Evolutionary conservation across 1,140 invertebrate genomes (phyloP).

Genomic region (Pseudomyrmex pallidus): DNA sequence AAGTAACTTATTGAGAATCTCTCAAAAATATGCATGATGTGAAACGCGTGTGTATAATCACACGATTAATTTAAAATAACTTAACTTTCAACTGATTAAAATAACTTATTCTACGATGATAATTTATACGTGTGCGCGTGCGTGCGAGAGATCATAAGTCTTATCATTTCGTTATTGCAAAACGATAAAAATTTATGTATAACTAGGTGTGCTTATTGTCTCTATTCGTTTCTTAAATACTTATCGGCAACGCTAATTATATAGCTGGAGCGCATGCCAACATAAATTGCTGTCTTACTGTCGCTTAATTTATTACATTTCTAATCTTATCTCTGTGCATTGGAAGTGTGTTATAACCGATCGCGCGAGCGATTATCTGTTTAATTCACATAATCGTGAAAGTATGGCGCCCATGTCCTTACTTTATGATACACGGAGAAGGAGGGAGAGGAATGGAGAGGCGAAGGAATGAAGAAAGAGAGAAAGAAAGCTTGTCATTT

Average conservation of each 20-base stretch:
- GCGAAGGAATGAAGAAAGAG: too few relatives aligned
- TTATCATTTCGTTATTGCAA: conserved; percentile 10
- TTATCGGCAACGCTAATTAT: conserved; percentile 15
- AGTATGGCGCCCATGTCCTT: conserved; percentile 54
- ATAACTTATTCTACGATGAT: conserved; percentile 24
- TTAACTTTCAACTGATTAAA: background rate
- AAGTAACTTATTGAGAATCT: conserved; percentile 4
- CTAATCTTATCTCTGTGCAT: conserved; percentile 53
- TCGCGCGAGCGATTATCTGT: conserved; percentile 58
- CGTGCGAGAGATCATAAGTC: background rate
- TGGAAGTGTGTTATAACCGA: conserved; percentile 60
- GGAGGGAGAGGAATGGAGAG: background rate
- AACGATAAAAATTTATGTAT: conserved; percentile 27
- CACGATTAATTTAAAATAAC: conserved; percentile 24
- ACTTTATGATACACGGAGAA: conserved; percentile 19
- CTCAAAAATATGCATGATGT: background rate
- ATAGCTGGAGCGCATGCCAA: conserved; percentile 13
- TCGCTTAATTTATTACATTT: conserved; percentile 57
- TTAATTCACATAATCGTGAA: conserved; percentile 61
- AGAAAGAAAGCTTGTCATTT: too few relatives aligned
- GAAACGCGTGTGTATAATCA: background rate
- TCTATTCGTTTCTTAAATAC: conserved; percentile 16
- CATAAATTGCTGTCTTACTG: conserved; percentile 20
- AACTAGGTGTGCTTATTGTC: background rate
- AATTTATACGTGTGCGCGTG: background rate